Percentiles rank a stretch among this genome's conserved stretches.
phyloP scores from a whole-genome alignment of 2,888 invertebrate genomes.

The Volucella inanis region DNA sequence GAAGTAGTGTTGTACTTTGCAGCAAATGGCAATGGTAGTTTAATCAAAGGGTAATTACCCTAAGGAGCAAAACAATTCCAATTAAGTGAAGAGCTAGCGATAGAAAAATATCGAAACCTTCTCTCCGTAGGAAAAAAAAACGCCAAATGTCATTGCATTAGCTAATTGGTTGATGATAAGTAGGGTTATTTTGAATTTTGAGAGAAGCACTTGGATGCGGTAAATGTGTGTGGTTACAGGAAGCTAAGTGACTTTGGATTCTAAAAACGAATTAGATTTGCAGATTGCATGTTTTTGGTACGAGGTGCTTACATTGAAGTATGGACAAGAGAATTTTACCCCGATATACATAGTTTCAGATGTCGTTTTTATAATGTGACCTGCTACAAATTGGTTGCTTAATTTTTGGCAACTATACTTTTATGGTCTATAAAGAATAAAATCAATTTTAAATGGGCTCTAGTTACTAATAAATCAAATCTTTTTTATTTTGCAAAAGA shows the following conservation, averaged over 20 bases:
- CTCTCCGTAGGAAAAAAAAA: slow-evolving; percentile 21
- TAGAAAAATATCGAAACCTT: background rate
- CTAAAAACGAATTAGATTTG: background rate
- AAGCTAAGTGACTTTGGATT: background rate
- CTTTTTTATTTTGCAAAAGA: too few species aligned
- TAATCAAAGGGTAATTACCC: slow-evolving; percentile 69
- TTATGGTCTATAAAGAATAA: too few species aligned
- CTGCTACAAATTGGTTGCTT: too few species aligned
- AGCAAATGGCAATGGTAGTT: slow-evolving; percentile 59
- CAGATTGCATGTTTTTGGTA: background rate
- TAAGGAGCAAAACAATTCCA: slow-evolving; percentile 74
- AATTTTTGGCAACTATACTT: too few species aligned
- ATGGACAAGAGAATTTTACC: too few species aligned
- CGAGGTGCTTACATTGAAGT: background rate
- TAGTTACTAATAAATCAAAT: too few species aligned
- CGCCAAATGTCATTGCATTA: slow-evolving; percentile 72
- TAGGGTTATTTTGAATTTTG: slow-evolving; percentile 46
- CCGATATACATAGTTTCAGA: too few species aligned
- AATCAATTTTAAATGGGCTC: too few species aligned
- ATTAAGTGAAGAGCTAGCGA: slow-evolving; percentile 49
- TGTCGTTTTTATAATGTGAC: too few species aligned
- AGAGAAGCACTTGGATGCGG: slow-evolving; percentile 4
- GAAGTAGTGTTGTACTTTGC: slow-evolving; percentile 36
- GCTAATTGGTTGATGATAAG: slow-evolving; percentile 69
- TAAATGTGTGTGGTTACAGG: slow-evolving; percentile 22